These are phyloP conservation scores for Apostichopus leukothele DNA, from an alignment of 53 echinoderm and acorn worm species.

Conservation along the genomic window DNA sequence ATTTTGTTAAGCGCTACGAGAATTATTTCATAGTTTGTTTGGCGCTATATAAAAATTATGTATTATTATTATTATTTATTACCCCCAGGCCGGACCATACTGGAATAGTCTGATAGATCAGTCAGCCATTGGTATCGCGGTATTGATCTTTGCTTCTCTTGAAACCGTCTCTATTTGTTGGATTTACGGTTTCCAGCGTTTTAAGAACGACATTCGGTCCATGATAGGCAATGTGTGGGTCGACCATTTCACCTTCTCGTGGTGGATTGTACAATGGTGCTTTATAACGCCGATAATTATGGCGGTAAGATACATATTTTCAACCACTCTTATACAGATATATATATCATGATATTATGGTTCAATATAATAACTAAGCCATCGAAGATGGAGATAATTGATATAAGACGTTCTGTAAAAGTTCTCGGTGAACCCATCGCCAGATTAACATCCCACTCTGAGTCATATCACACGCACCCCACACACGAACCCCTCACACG, in stretches of 20 bases:
- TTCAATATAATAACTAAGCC: too few species aligned
- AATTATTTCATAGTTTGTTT: too few species aligned
- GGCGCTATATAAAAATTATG: too few species aligned
- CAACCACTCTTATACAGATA: too few species aligned
- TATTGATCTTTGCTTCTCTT: constrained; percentile 59
- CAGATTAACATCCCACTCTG: too few species aligned
- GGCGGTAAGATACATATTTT: constrained; percentile 37
- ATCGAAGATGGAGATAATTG: too few species aligned
- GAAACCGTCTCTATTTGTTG: constrained; percentile 63
- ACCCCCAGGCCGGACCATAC: constrained; percentile 65
- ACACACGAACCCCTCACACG: too few species aligned
- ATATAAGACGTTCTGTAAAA: too few species aligned
- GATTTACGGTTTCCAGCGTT: constrained; percentile 76
- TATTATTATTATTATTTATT: neutral
- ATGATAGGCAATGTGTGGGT: constrained; percentile 71
- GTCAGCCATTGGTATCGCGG: constrained; percentile 62
- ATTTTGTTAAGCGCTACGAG: too few species aligned
- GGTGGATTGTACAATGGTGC: constrained; percentile 61
- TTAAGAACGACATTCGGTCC: constrained; percentile 77
- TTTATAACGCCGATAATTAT: constrained; percentile 59
- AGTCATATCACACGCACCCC: too few species aligned
- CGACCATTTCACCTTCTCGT: constrained; percentile 59
- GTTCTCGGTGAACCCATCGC: too few species aligned
- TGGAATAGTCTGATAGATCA: constrained; percentile 75
- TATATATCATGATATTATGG: too few species aligned